Percentiles rank a stretch among this genome's conserved stretches.
phyloP scores from a whole-genome alignment of 2,113 vertebrate species.

The Poecile atricapillus region DNA sequence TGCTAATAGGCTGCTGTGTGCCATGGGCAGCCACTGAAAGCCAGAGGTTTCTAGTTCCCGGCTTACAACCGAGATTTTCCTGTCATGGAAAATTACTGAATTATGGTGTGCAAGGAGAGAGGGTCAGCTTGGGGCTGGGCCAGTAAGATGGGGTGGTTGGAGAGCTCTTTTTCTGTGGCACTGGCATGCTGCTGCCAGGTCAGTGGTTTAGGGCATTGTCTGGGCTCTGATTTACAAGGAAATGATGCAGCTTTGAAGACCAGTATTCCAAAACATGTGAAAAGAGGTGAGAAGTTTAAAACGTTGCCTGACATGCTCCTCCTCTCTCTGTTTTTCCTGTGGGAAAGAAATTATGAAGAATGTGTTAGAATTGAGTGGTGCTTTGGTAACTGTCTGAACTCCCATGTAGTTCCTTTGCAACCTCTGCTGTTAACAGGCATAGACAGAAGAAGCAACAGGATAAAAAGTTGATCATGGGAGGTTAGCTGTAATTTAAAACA shows the following conservation, averaged over 20 bases:
- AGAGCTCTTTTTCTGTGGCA: background rate
- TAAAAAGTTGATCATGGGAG: background rate
- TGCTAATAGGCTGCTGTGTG: background rate
- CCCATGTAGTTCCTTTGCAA: background rate
- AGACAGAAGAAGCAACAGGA: background rate
- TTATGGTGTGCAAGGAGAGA: background rate
- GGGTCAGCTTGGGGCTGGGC: background rate
- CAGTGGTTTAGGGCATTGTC: background rate
- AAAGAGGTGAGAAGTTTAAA: slow-evolving; percentile 31
- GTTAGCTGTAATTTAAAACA: slow-evolving; percentile 24
- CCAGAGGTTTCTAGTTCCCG: background rate
- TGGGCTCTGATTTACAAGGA: background rate
- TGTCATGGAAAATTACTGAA: background rate
- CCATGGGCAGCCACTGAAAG: background rate
- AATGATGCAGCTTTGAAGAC: background rate
- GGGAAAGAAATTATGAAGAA: background rate
- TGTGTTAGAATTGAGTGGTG: background rate
- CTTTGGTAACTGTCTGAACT: background rate
- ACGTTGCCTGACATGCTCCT: background rate
- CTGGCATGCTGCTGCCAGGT: background rate
- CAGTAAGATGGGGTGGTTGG: background rate
- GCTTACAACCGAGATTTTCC: background rate
- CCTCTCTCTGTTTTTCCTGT: background rate
- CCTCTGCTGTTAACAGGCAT: background rate
- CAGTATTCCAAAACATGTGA: background rate